Base-by-base conservation (phyloP, 2,113 vertebrate species). In the Otocyon megalotis region DNA sequence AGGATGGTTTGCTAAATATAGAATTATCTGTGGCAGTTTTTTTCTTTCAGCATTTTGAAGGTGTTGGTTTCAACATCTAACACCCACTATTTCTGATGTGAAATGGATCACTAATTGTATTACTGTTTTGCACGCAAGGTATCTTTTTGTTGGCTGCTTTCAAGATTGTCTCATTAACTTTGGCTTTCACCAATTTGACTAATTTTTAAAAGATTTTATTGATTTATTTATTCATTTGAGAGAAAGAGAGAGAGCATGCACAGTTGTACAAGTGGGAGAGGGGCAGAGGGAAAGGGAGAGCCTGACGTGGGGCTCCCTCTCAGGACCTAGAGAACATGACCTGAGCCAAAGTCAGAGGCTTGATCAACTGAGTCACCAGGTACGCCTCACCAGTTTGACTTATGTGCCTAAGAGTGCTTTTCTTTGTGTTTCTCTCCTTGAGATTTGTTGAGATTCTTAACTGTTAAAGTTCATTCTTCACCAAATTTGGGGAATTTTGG, bases 371-470 rank as follows among this genome's bases (percentile, higher is more conserved):
- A 69, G 32, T n/a, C 32, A 35, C 67, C 32, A 19, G 8, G 17
- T 32, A n/a, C 32, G 16, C 32, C 32, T 91, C 65, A 88, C 79
- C 48, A 26, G 8, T 84, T 87, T 90, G 63, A 72, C 5, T 13
- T 54, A 20, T 60, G n/a, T 54, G 24, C 48, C 81, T 50, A 16
- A 3, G 60, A 28, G 8, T 60, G 54, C 22, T 65, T 92, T 94
- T 94, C 58, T 65, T 19, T 82, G 26, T 54, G 14, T 43, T 92
- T 81, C 81, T 24, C 65, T 81, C 17, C 56, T 82, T 95, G 87
- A 54, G 53, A 94, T 88, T 71, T 89, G 28, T 60, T 93, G 62
- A 91, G 50, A 94, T 30, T 60, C 22, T 92, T 79, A 76, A 35
- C 28, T 87, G n/a, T 92, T 91, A 16, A 93, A 48, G 26, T 72